A percentile compares a stretch with the other conserved stretches of the same genome.
Conservation (phyloP, 2,888 invertebrate species). For the Drosophila rubida region DNA sequence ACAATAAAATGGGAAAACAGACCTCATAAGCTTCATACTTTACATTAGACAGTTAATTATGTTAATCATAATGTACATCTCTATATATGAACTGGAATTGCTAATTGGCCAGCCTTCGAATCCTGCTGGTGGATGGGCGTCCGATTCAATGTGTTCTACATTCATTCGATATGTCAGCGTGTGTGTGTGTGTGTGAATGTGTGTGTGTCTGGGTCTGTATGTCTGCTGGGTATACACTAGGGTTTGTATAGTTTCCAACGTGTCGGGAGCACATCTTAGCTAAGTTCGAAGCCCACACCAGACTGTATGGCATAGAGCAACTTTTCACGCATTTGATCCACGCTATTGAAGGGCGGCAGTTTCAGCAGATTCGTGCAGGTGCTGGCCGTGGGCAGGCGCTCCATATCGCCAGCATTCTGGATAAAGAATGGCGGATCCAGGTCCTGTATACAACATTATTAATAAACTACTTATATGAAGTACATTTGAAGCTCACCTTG, state of each 20-base stretch:
- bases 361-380: constrained; percentile 99
- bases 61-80: constrained; percentile 55
- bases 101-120: constrained; percentile 30
- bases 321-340: constrained; percentile 91
- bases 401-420: constrained; percentile 95
- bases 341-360: constrained; percentile 94
- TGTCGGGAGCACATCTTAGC: constrained; percentile 86
- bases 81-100: constrained; percentile 60
- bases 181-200: constrained; percentile 10
- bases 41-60: constrained; percentile 62
- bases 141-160: constrained; percentile 18
- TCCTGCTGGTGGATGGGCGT: constrained; percentile 34
- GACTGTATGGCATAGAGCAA: constrained; percentile 97
- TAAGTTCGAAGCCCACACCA: constrained; percentile 98
- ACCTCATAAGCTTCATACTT: constrained; percentile 69
- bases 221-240: not conserved
- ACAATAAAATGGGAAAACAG: constrained; percentile 59
- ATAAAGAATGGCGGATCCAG: constrained; percentile 98
- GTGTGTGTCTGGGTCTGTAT: not conserved
- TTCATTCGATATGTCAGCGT: constrained; percentile 58
- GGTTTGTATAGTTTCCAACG: not conserved
- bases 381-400: constrained; percentile 97
- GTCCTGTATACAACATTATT: constrained; percentile 87
- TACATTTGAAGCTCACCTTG: constrained; percentile 88
- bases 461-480: too few relatives aligned